Base-by-base conservation (phyloP, 2,888 invertebrate genomes). In the Pelosia muscerda region DNA sequence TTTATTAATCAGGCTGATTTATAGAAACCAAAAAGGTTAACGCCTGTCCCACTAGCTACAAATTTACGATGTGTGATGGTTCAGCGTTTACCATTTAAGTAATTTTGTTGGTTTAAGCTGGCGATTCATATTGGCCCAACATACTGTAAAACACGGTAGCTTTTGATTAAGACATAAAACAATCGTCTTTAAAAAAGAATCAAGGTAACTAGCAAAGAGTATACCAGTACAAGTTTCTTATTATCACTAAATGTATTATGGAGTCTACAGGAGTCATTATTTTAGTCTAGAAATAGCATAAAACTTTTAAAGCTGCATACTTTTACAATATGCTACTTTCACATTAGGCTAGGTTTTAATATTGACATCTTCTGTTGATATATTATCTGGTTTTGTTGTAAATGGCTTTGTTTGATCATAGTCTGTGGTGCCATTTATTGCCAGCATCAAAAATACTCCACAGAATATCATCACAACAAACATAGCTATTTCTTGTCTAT, bases 401-500 rank as follows among this genome's bases (percentile, higher is more conserved):
- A 56, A 28, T 54, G 53, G 5, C 5, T 10, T 22, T 15, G 63
- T 22, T 54, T 28, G 23, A 69, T 94, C 94, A 75, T 91, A 93
- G 65, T 93, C 83, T 2, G 81, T 11, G n/a, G 78, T 83, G 0
- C 92, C 93, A 64, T 87, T 84, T 1, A 84, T 26, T 19, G 87
- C 84, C 0, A 90, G 49, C 2, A 85, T 65, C 1, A 87, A 1
- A 65, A 94, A 90, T 1, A 90, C 38, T 2, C 82, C 74, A 2
- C 81, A 78, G 22, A 92, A 1, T 22, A 73, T 77, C 72, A 90
- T 75, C 54, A 92, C 64, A 2, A 87, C 2, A 54, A 87, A 89
- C 19, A 94, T 53, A 0, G 87, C 57, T 9, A 76, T 54, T 78
- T 94, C 94, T 78, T 93, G 93, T 1, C 74, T 76, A 4, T 71